Conservation (phyloP, 1,140 invertebrate species). For the Drosophila leontia region DNA sequence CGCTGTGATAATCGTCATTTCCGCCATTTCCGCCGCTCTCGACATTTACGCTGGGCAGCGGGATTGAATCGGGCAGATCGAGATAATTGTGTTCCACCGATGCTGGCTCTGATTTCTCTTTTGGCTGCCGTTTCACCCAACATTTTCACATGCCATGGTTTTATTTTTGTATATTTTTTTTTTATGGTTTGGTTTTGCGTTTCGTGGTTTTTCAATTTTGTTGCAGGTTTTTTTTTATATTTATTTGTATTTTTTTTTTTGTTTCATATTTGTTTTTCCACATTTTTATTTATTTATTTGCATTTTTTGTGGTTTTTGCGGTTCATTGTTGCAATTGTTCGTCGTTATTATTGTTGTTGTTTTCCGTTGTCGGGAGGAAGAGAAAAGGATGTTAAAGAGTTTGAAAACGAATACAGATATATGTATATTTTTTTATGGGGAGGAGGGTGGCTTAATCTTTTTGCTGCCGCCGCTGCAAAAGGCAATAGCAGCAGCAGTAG, state of each 20-base stretch:
- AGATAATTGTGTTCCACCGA: conserved; percentile 84
- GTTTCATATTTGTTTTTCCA: conserved; percentile 47
- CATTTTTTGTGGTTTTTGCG: conserved; percentile 71
- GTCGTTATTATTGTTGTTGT: conserved; percentile 59
- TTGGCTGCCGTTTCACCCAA: conserved; percentile 59
- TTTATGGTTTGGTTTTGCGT: conserved; percentile 49
- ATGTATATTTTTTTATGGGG: conserved; percentile 61
- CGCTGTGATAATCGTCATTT: conserved; percentile 86
- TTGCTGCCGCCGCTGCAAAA: conserved; percentile 29
- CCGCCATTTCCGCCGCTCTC: conserved; percentile 84
- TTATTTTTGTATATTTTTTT: conserved; percentile 22
- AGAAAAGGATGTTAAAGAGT: conserved; percentile 66
- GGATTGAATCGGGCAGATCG: conserved; percentile 84
- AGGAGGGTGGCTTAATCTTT: conserved; percentile 63
- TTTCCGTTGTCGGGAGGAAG: conserved; percentile 29
- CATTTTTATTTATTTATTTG: conserved; percentile 80
- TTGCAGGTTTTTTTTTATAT: conserved; percentile 41
- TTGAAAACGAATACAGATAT: conserved; percentile 58
- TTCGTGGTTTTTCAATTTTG: conserved; percentile 68
- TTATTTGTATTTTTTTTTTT: too few relatives aligned
- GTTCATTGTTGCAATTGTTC: conserved; percentile 64
- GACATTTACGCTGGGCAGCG: conserved; percentile 83
- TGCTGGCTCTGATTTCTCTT: conserved; percentile 82
- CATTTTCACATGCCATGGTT: conserved; percentile 27
- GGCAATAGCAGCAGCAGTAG: conserved; percentile 10